Evolutionary conservation across 1,140 invertebrate genomes (phyloP).

Genomic region (Procambarus clarkii): DNA sequence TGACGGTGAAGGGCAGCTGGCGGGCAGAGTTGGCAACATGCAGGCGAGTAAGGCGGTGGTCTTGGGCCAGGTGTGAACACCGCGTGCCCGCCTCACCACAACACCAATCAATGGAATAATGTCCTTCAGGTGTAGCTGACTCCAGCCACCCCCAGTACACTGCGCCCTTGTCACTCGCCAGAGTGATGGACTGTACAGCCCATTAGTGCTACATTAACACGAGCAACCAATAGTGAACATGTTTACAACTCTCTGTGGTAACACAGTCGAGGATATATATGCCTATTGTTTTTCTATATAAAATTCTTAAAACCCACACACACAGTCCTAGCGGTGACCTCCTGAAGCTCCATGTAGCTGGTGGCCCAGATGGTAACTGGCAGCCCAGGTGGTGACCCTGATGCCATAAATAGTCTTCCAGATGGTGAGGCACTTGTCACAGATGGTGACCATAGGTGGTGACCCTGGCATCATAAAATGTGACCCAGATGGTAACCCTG

Average conservation of each 20-base stretch:
- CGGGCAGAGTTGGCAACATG: too few species aligned
- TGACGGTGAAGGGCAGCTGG: background rate
- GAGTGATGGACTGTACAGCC: background rate
- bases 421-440: background rate
- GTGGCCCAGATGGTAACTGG: too few species aligned
- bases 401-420: background rate
- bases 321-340: background rate
- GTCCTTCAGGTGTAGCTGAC: background rate
- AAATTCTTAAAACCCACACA: too few species aligned
- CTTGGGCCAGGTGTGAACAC: conserved; percentile 2
- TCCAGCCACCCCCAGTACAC: background rate
- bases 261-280: background rate
- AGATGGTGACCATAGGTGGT: background rate
- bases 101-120: background rate
- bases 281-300: too few species aligned
- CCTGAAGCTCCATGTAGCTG: background rate
- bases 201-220: background rate
- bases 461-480: too few species aligned
- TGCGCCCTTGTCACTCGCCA: background rate
- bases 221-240: background rate
- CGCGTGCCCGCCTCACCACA: background rate
- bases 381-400: background rate
- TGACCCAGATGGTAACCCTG: background rate
- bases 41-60: background rate
- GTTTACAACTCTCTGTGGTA: background rate